These are phyloP conservation scores for Cyclophora punctaria DNA, from an alignment of 2,888 invertebrate genomes.

Conservation along the genomic window DNA sequence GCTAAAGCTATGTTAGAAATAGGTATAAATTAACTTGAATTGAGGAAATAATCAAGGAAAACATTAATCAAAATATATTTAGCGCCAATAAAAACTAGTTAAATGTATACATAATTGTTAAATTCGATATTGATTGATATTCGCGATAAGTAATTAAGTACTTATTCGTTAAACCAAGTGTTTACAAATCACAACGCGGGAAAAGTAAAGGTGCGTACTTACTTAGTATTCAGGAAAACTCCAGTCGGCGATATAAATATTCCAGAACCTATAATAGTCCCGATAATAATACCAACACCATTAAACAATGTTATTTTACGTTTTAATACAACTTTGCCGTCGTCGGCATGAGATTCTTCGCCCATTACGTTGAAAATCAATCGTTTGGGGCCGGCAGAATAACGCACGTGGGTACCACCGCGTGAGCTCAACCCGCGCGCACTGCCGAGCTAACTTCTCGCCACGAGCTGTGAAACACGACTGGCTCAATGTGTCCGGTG, in stretches of 20 bases:
- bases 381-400: constrained; percentile 45
- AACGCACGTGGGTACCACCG: constrained; percentile 48
- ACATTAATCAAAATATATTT: too few species aligned
- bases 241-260: constrained; percentile 95
- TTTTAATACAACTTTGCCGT: constrained; percentile 80
- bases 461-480: constrained; percentile 47
- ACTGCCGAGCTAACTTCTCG: constrained; percentile 26
- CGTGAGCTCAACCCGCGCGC: constrained; percentile 23
- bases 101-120: too few species aligned
- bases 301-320: constrained; percentile 89
- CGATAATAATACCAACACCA: constrained; percentile 91
- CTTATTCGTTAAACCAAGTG: too few species aligned
- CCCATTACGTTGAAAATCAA: constrained; percentile 70
- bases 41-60: too few species aligned
- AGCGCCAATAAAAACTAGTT: too few species aligned
- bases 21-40: too few species aligned
- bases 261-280: constrained; percentile 92
- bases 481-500: constrained; percentile 59
- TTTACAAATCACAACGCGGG: constrained; percentile 27
- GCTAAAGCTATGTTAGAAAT: too few species aligned
- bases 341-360: constrained; percentile 57
- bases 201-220: constrained; percentile 47
- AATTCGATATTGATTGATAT: too few species aligned
- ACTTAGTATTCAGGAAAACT: constrained; percentile 79
- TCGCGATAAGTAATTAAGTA: too few species aligned